phyloP scores from a whole-genome alignment of 1,140 invertebrate genomes.

The Plectrocnemia conspersa region DNA sequence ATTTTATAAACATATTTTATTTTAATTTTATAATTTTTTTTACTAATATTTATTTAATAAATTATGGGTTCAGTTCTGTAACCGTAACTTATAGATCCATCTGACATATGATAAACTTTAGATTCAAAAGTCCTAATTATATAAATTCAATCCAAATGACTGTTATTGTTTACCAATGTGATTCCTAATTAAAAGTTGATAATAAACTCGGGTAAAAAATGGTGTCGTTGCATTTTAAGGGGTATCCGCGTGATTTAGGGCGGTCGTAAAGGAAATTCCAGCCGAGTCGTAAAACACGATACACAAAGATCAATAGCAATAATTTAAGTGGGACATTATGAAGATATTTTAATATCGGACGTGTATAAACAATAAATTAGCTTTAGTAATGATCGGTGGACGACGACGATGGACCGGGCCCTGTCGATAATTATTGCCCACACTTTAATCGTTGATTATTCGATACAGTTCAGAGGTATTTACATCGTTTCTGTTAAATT shows the following conservation, averaged over 20 bases:
- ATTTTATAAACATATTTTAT: too few species aligned
- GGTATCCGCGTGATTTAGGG: constrained; percentile 23
- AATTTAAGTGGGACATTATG: constrained; percentile 33
- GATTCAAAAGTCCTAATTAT: neutral
- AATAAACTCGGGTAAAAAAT: neutral
- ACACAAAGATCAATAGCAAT: constrained; percentile 27
- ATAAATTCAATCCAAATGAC: neutral
- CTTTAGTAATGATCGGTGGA: constrained; percentile 21
- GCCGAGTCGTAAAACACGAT: constrained; percentile 31
- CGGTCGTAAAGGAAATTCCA: constrained; percentile 31
- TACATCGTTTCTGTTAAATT: neutral
- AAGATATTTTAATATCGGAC: constrained; percentile 35
- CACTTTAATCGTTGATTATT: constrained; percentile 25
- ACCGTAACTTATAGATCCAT: neutral
- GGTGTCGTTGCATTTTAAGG: neutral
- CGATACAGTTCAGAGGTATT: neutral
- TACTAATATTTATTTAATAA: too few species aligned
- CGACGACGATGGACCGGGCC: constrained; percentile 12
- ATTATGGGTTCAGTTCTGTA: too few species aligned
- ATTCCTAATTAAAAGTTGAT: neutral
- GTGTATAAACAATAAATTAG: constrained; percentile 32
- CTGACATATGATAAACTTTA: neutral
- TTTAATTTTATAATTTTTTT: too few species aligned
- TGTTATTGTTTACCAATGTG: too few species aligned
- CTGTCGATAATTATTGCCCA: constrained; percentile 31